Base-by-base conservation (phyloP, 30 jellyfish, hydroid and myxozoan genomes). In the Catostylus mosaicus region DNA sequence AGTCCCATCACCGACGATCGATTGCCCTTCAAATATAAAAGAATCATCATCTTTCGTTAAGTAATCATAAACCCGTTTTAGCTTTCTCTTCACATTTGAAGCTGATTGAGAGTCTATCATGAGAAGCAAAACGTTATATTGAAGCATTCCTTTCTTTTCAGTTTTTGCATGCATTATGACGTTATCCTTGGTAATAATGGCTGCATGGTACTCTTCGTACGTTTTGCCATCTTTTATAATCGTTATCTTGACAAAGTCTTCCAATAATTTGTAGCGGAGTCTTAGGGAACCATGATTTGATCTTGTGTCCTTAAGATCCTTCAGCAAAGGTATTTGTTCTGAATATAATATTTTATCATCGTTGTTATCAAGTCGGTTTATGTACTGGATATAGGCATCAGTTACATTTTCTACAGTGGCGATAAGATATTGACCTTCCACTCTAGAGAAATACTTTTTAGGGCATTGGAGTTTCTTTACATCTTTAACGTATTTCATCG, bases 1-100 rank as follows among this genome's bases (percentile, higher is more conserved):
- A 22, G 97, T 90, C 24, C 97, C 97, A 69, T 90, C 97, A 7
- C 97, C 97, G n/a, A 90, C 97, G 3, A 90, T 90, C 9, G 95
- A 33, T 30, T 90, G 95, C 0, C 95, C 95, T 48, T 83, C 71
- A 45, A 82, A 90, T 34, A 73, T 66, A 27, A 90, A 78, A 0
- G 89, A 38, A 62, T 71, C 35, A 23, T 77, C 33, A 31, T 80
- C 82, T 12, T 51, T 35, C 43, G 26, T 23, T 9, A 90, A 80
- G 50, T 31, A 40, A 10, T 74, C 86, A 54, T 59, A 83, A 0
- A 88, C 73, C 62, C 35, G 38, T n/a, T 86, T 89, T 65, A 90
- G 46, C 33, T 34, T 56, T 62, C 97, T 72, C 50, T 74, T 80
- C 27, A 83, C 70, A 67, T 83, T 81, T 45, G 97, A 95, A 16